phyloP scores from a whole-genome alignment of 1,140 invertebrate species.

The Ceratina japonica region DNA sequence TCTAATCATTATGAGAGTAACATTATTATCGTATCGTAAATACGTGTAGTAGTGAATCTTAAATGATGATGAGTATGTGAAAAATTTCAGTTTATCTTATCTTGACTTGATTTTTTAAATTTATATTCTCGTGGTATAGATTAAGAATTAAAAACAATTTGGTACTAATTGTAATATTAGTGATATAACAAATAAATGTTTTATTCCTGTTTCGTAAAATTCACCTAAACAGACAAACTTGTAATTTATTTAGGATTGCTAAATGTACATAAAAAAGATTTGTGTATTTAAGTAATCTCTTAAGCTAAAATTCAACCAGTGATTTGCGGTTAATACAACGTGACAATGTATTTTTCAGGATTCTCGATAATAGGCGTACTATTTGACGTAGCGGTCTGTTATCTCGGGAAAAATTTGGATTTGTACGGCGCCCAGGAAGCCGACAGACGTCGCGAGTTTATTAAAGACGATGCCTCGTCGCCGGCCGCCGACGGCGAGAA shows the following conservation, averaged over 20 bases:
- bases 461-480: constrained; percentile 61
- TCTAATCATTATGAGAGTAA: too few species aligned
- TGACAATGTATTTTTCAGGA: constrained; percentile 68
- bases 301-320: too few species aligned
- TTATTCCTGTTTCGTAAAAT: neutral
- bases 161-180: too few species aligned
- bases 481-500: constrained; percentile 22
- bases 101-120: neutral
- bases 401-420: constrained; percentile 80
- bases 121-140: constrained; percentile 3
- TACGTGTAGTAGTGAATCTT: too few species aligned
- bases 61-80: too few species aligned
- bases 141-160: neutral
- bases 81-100: constrained; percentile 3
- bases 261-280: neutral
- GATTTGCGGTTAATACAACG: neutral
- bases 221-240: neutral
- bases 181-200: too few species aligned
- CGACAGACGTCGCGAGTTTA: constrained; percentile 71
- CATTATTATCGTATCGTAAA: too few species aligned
- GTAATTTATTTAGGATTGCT: too few species aligned
- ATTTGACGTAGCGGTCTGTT: constrained; percentile 82
- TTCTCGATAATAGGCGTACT: constrained; percentile 80
- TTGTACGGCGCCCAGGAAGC: constrained; percentile 81
- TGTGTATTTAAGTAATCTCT: neutral